These are phyloP conservation scores for Troides aeacus DNA, from an alignment of 2,888 invertebrate genomes.

Conservation along the genomic window DNA sequence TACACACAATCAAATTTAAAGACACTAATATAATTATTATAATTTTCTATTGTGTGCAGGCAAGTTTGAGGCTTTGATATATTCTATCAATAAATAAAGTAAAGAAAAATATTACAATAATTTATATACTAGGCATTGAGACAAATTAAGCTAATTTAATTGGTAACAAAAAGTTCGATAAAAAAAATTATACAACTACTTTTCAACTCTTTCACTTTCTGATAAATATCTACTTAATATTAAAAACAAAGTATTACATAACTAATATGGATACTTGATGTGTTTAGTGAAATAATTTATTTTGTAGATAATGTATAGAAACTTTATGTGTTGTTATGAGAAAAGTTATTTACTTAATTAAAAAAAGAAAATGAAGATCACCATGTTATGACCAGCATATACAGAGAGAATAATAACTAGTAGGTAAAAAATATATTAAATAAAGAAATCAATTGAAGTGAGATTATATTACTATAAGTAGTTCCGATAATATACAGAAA, in stretches of 20 bases:
- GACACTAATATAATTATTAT: background rate
- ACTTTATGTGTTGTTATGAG: no score
- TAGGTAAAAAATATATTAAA: no score
- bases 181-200: background rate
- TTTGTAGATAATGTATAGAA: no score
- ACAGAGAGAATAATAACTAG: no score
- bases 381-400: no score
- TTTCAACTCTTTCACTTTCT: background rate
- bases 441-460: no score
- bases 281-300: no score
- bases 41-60: background rate
- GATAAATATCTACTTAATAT: constrained; percentile 7
- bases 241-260: background rate
- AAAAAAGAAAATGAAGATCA: no score
- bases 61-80: background rate
- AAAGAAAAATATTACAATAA: background rate
- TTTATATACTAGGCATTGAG: background rate
- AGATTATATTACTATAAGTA: no score
- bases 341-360: no score
- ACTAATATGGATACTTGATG: no score
- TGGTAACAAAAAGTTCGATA: background rate
- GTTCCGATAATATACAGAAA: no score
- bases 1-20: background rate
- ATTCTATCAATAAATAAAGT: background rate
- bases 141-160: background rate